These are phyloP conservation scores for Hypotaenidia okinawae DNA, from an alignment of 2,797 vertebrate species.

Conservation along the genomic window DNA sequence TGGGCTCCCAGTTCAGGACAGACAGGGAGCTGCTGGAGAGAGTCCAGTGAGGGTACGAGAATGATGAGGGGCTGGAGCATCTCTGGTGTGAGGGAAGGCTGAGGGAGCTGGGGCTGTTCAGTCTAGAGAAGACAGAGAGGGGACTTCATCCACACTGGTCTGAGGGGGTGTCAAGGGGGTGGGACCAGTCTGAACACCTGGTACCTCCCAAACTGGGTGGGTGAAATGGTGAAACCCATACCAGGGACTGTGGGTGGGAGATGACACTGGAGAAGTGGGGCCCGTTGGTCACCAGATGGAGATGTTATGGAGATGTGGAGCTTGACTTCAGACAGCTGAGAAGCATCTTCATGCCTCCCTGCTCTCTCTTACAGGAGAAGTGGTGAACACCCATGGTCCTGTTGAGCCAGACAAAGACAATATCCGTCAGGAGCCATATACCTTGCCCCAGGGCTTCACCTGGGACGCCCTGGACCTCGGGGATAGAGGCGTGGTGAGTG, in stretches of 20 bases:
- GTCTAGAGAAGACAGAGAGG: too few species aligned
- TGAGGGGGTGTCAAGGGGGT: too few species aligned
- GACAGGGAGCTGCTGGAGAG: too few species aligned
- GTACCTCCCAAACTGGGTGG: fast-evolving
- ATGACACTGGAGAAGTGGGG: too few species aligned
- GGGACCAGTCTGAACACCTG: too few species aligned
- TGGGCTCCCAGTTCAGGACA: too few species aligned
- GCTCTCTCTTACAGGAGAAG: slow-evolving; percentile 84
- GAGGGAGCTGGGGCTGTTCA: too few species aligned
- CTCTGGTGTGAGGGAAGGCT: too few species aligned
- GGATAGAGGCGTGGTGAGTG: slow-evolving; percentile 90
- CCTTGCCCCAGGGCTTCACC: slow-evolving; percentile 92
- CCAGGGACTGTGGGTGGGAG: background rate
- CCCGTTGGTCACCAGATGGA: fast-evolving
- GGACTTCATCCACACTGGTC: too few species aligned
- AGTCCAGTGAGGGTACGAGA: too few species aligned
- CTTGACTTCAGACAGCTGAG: background rate
- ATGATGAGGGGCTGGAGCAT: too few species aligned
- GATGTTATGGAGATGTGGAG: background rate
- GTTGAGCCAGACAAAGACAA: slow-evolving; percentile 96
- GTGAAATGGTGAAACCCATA: background rate
- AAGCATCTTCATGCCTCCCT: background rate
- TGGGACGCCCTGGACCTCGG: slow-evolving; percentile 97
- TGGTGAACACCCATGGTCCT: slow-evolving; percentile 92
- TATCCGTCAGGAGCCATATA: slow-evolving; percentile 96